Base-by-base conservation (phyloP, 1,140 invertebrate species). In the Pogonomyrmex barbatus region DNA sequence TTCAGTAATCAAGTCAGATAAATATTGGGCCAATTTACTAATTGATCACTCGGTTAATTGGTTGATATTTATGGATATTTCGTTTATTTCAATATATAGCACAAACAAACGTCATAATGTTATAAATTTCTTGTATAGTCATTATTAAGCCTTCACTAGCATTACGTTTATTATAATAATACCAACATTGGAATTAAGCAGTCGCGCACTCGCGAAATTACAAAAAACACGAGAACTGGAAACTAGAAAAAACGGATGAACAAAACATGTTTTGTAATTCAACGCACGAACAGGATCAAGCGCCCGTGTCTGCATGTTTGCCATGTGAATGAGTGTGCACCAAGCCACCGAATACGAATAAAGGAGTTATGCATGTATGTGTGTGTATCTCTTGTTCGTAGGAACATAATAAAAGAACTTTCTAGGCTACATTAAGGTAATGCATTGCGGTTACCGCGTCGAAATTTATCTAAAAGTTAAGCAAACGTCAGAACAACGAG, bases 341-440 rank as follows among this genome's bases (percentile, higher is more conserved):
- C 58, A 33, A 84, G 39, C 5, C 33, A 47, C 33, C 70, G 73
- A 88, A 79, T 79, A 81, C 45, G 54, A 33, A 82, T 76, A 78
- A 60, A 77, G 65, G 14, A 68, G 1, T n/a, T 45, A 6, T 70
- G 10, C 33, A 42, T 8, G 62, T 12, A 12, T 68, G 45, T 62
- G 58, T 33, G 85, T 68, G 82, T 86, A 24, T 24, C 24, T 24
- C 24, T 81, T 71, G n/a, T 58, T 84, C 24, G 78, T 77, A 68
- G 86, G 36, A 68, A 73, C 87, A 89, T 92, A 93, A 93, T 93
- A 94, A 95, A 94, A 94, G 93, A 92, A 93, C 90, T 94, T 95
- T 94, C 92, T 93, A 89, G 93, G 93, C 93, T 91, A 91, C 93
- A 94, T 95, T 94, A 94, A 92, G 93, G 91, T 94, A 94, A 94